These are phyloP conservation scores for Noctua janthe DNA, from an alignment of 2,888 invertebrate species.

Conservation along the genomic window DNA sequence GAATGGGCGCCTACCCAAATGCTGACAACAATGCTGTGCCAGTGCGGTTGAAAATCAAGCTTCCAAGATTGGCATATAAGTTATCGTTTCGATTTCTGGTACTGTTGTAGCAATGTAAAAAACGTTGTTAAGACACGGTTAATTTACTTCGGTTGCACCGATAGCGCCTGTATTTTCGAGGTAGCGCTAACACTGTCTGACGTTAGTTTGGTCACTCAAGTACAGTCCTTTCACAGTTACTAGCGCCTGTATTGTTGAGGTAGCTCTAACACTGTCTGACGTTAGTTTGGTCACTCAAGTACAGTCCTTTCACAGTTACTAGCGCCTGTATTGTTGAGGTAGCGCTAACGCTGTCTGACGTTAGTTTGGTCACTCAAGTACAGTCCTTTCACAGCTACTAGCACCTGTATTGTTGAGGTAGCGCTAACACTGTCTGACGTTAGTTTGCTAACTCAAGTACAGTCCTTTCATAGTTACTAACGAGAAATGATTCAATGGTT, in stretches of 20 bases:
- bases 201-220: not conserved
- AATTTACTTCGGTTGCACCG: not conserved
- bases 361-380: not conserved
- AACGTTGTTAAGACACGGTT: not conserved
- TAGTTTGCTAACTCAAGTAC: not conserved
- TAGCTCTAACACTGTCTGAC: not conserved
- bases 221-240: not conserved
- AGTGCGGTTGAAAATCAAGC: not conserved
- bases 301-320: not conserved
- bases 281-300: not conserved
- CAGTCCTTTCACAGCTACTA: not conserved
- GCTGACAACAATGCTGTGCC: not conserved
- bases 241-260: not conserved
- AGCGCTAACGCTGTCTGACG: not conserved
- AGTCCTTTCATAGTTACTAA: not conserved
- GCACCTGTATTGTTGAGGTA: slow-evolving; percentile 2
- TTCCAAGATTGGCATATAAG: not conserved
- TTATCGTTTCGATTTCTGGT: not conserved
- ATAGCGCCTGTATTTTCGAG: slow-evolving; percentile 14
- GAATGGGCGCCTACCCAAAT: slow-evolving; percentile 29
- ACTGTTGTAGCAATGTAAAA: not conserved
- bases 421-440: not conserved
- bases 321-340: slow-evolving; percentile 6
- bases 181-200: too few species aligned
- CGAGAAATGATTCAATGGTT: not conserved